Evolutionary conservation across 2,888 invertebrate species (phyloP).

Genomic region (Drosophila kanekoi): DNA sequence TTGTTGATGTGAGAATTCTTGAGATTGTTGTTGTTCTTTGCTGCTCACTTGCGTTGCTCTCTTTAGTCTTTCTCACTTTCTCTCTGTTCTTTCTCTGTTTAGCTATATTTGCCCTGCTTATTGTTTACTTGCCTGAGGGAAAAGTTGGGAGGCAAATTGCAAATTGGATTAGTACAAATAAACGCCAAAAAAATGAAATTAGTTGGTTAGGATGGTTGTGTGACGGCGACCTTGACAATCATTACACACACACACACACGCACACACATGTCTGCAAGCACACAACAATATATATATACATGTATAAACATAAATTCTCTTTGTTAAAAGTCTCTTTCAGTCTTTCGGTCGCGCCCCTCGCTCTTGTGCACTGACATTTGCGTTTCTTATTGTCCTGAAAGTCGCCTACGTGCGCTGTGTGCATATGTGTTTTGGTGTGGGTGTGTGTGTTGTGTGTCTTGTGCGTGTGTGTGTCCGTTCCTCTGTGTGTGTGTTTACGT

Average conservation of each 20-base stretch:
- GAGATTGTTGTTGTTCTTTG: not conserved
- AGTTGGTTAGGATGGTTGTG: constrained; percentile 39
- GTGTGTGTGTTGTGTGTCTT: not conserved
- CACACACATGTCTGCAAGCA: constrained; percentile 10
- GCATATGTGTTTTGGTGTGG: constrained; percentile 4
- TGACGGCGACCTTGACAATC: constrained; percentile 51
- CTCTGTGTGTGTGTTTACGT: constrained; percentile 28
- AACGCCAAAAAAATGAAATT: constrained; percentile 50
- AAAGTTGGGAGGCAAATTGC: constrained; percentile 74
- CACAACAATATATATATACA: not conserved
- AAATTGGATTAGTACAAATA: constrained; percentile 79
- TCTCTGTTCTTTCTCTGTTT: constrained; percentile 27
- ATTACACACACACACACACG: constrained; percentile 10
- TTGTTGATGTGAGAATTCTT: constrained; percentile 6
- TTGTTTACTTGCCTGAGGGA: constrained; percentile 81
- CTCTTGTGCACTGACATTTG: constrained; percentile 53
- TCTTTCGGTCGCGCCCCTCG: not conserved
- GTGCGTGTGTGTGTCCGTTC: constrained; percentile 5
- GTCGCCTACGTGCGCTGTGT: constrained; percentile 22
- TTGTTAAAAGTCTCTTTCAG: not conserved
- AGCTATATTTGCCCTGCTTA: constrained; percentile 35
- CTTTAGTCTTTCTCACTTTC: constrained; percentile 15
- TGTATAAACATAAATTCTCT: not conserved
- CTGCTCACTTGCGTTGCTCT: constrained; percentile 22
- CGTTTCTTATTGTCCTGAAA: constrained; percentile 50